These are phyloP conservation scores for Stichodactyla mertensii DNA, from an alignment of 64 coral and sea anemone species.

Conservation along the genomic window DNA sequence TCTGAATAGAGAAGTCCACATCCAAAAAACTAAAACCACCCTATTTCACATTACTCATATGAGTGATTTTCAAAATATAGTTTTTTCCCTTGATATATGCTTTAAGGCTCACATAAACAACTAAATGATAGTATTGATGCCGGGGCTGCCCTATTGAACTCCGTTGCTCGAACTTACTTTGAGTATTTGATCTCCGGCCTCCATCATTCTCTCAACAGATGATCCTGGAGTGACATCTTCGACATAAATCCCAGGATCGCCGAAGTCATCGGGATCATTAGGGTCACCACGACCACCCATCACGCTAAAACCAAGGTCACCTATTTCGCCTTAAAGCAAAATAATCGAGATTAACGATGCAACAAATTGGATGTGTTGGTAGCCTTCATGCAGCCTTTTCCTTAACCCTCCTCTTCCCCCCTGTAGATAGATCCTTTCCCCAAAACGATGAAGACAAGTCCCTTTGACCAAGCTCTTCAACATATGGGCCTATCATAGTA, in stretches of 20 bases:
- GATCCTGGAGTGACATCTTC: slow-evolving; percentile 22
- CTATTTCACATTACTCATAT: too few species aligned
- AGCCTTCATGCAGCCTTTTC: background rate
- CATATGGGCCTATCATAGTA: too few species aligned
- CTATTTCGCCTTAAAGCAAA: slow-evolving; percentile 18
- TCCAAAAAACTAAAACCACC: too few species aligned
- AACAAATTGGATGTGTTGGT: background rate
- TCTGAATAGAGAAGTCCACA: too few species aligned
- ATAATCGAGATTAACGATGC: background rate
- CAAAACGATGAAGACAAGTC: too few species aligned
- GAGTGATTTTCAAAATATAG: too few species aligned
- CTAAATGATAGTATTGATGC: background rate
- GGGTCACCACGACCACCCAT: slow-evolving; percentile 14
- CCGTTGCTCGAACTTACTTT: background rate
- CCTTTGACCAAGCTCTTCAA: too few species aligned
- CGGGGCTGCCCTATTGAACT: background rate
- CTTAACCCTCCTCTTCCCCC: too few species aligned
- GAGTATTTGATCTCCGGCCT: slow-evolving; percentile 42
- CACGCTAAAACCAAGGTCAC: slow-evolving; percentile 32
- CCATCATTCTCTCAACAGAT: slow-evolving; percentile 1
- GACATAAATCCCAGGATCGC: slow-evolving; percentile 20
- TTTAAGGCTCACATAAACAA: background rate
- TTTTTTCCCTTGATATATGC: too few species aligned
- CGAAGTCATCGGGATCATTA: slow-evolving; percentile 7
- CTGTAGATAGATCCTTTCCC: too few species aligned